Percentiles rank a stretch among this genome's conserved stretches.
These are phyloP conservation scores for Trogon melanurus DNA, from an alignment of 2,113 vertebrate genomes.

Conservation along the genomic window DNA sequence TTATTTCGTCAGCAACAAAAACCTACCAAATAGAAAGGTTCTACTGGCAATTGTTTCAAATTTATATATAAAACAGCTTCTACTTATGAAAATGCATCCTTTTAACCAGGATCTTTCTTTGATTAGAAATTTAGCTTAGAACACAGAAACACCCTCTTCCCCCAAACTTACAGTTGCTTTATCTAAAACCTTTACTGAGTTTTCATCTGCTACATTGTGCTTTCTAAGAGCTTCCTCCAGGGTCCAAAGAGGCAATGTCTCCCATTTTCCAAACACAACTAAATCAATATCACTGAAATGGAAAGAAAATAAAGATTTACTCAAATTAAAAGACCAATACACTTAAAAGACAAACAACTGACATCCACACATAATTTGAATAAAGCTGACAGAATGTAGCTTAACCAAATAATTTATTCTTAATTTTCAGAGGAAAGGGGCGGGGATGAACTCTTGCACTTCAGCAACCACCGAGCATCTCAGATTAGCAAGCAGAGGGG, in stretches of 20 bases:
- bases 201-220: slow-evolving; percentile 92
- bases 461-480: not conserved
- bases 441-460: not conserved
- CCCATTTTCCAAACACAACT: slow-evolving; percentile 98
- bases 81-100: not conserved
- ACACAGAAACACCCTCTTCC: not conserved
- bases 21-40: not conserved
- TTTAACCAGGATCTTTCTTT: not conserved
- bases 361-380: not conserved
- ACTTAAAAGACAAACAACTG: not conserved
- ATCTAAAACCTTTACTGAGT: slow-evolving; percentile 96
- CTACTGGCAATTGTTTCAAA: not conserved
- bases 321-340: not conserved
- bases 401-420: not conserved
- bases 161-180: slow-evolving; percentile 91
- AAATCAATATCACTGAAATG: slow-evolving; percentile 92
- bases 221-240: slow-evolving; percentile 94
- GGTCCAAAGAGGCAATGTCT: slow-evolving; percentile 95
- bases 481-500: not conserved
- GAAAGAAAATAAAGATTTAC: not conserved
- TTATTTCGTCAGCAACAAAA: not conserved
- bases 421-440: not conserved
- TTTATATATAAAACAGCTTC: not conserved
- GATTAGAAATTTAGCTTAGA: not conserved
- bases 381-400: not conserved